Conservation (phyloP, 2,888 invertebrate species). For the Oscheius onirici region DNA sequence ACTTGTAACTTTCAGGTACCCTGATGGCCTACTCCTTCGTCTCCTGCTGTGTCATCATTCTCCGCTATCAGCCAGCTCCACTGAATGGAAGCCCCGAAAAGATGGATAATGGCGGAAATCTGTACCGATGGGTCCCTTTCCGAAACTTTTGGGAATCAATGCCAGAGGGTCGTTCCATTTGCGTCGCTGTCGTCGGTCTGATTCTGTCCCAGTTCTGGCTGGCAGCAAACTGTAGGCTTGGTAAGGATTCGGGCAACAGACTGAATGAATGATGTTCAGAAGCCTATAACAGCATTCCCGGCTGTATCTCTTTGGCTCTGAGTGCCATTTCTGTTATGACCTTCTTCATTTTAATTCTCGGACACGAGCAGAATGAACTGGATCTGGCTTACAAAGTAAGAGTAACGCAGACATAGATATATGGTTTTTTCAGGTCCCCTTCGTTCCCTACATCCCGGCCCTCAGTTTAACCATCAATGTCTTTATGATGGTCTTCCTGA, state of each 20-base stretch:
- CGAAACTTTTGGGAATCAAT: slow-evolving; percentile 48
- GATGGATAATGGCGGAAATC: slow-evolving; percentile 37
- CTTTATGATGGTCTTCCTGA: slow-evolving; percentile 90
- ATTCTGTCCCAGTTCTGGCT: slow-evolving; percentile 39
- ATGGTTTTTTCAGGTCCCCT: slow-evolving; percentile 78
- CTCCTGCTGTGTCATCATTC: slow-evolving; percentile 38
- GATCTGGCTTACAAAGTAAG: slow-evolving; percentile 36
- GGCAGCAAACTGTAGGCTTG: slow-evolving; percentile 38
- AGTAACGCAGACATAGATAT: no score
- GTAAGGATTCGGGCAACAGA: no score
- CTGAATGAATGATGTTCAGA: no score
- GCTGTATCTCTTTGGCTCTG: not conserved
- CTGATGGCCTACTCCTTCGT: slow-evolving; percentile 45
- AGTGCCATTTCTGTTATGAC: slow-evolving; percentile 10
- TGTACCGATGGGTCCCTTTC: slow-evolving; percentile 44
- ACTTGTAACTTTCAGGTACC: slow-evolving; percentile 29
- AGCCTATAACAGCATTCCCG: not conserved
- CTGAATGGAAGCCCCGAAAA: slow-evolving; percentile 7
- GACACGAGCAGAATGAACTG: slow-evolving; percentile 39
- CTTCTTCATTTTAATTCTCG: slow-evolving; percentile 37
- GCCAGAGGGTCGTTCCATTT: slow-evolving; percentile 42
- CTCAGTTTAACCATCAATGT: slow-evolving; percentile 90
- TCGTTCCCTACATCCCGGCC: slow-evolving; percentile 88
- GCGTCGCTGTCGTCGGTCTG: slow-evolving; percentile 35
- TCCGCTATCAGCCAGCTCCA: slow-evolving; percentile 33